Evolutionary conservation across 2,113 vertebrate species (phyloP), one percentile per base, ranked within the genome.

Genomic region (Nesogale talazaci): DNA sequence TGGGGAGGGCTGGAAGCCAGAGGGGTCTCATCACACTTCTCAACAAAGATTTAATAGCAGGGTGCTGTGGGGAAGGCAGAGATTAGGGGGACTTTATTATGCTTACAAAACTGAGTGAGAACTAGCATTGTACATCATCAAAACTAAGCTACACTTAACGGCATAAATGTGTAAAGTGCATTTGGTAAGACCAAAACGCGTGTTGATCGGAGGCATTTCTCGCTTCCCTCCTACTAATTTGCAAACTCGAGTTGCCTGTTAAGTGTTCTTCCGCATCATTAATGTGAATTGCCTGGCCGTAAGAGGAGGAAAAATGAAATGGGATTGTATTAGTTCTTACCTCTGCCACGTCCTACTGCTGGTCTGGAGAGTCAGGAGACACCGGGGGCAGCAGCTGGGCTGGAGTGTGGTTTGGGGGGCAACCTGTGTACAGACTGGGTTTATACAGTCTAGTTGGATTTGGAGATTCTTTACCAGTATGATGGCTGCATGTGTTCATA

Each of bases 11-110:
- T 94, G 70, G 65, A 89, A 97, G 94, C 95, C 94, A 96, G 91
- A 94, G 94, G 94, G 93, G 96, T 96, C 96, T 97, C 96, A 96
- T 97, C 96, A 94, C 94, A 96, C 94, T 94, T 94, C 96, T 96
- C 95, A 94, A 93, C 96, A 95, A 94, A 97, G 97, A 94, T 97
- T 96, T 97, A 96, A 97, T 96, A 95, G 97, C 97, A 96, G 96
- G 96, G 95, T 96, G 97, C 95, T 92, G 20, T 87, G 94, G 94
- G 82, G 92, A 95, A 87, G 94, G 96, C 95, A 94, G 95, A 96
- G 95, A 94, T 95, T 95, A 94, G 0, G 1, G 89, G 92, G 94
- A 94, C 93, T 97, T 95, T 91, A 94, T 96, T 95, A 92, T 89
- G 91, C 94, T 96, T 94, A 94, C 89, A 95, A 94, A 96, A 94